Evolutionary conservation across 2,888 invertebrate genomes (phyloP).

Genomic region (Nemoura dubitans): DNA sequence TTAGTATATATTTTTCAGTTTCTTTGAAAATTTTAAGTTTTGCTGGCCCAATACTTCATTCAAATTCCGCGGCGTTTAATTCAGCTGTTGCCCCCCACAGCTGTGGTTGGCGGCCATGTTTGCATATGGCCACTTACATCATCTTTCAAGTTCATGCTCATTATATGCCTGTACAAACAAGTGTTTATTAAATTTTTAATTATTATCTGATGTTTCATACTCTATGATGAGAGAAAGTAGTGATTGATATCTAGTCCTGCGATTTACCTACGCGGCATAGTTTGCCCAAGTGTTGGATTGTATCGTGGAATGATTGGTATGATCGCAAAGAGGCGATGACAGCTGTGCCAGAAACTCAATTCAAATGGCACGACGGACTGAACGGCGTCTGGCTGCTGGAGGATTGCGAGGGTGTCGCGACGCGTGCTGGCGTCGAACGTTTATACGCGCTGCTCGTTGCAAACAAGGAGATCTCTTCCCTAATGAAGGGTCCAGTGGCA

Average conservation of each 20-base stretch:
- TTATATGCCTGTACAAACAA: background rate
- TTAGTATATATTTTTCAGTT: no score
- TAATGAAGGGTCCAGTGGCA: constrained; percentile 55
- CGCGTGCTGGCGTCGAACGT: constrained; percentile 63
- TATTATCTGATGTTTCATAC: background rate
- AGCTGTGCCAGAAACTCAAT: constrained; percentile 49
- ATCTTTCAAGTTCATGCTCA: constrained; percentile 5
- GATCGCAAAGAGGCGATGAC: background rate
- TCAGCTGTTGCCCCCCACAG: background rate
- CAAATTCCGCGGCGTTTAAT: no score
- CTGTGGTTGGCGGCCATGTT: background rate
- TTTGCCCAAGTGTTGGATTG: background rate
- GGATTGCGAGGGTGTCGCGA: constrained; percentile 65
- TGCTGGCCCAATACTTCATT: no score
- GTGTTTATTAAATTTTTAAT: background rate
- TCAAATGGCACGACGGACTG: constrained; percentile 67
- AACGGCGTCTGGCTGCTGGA: constrained; percentile 69
- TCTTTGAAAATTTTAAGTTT: no score
- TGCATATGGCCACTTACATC: background rate
- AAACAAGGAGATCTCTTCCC: constrained; percentile 63
- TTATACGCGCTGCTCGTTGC: constrained; percentile 66
- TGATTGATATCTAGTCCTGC: background rate
- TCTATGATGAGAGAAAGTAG: background rate
- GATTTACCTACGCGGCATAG: background rate
- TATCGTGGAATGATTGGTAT: background rate